Conservation (phyloP, 2,113 vertebrate genomes). For the Paralichthys olivaceus region DNA sequence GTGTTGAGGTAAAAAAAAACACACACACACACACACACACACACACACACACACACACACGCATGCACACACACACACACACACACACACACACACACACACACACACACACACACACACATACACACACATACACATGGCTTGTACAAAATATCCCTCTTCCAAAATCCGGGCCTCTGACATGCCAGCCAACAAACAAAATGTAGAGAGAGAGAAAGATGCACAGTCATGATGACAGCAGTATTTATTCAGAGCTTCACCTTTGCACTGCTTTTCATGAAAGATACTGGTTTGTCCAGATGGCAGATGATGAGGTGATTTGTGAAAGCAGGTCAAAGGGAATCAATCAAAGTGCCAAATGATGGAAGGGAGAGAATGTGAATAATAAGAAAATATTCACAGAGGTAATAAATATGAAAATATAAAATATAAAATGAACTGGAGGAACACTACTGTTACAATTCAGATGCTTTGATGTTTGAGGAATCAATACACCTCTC, state of each 20-base stretch:
- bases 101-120: background rate
- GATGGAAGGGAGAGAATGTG: background rate
- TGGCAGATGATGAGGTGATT: background rate
- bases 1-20: background rate
- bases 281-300: background rate
- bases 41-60: background rate
- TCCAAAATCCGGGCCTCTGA: background rate
- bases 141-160: conserved; percentile 5
- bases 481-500: background rate
- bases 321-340: conserved; percentile 3
- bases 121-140: background rate
- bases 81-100: background rate
- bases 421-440: conserved; percentile 15
- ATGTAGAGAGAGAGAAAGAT: conserved; percentile 1
- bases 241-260: conserved; percentile 55
- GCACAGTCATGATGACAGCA: conserved; percentile 31
- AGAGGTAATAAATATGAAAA: background rate
- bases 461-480: conserved; percentile 2
- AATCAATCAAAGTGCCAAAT: background rate
- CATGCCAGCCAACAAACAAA: conserved; percentile 6
- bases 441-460: background rate
- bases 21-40: background rate
- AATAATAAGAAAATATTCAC: conserved; percentile 1
- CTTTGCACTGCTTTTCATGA: conserved; percentile 19
- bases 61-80: background rate